phyloP scores from a whole-genome alignment of 2,888 invertebrate genomes.

The Steinernema hermaphroditum region DNA sequence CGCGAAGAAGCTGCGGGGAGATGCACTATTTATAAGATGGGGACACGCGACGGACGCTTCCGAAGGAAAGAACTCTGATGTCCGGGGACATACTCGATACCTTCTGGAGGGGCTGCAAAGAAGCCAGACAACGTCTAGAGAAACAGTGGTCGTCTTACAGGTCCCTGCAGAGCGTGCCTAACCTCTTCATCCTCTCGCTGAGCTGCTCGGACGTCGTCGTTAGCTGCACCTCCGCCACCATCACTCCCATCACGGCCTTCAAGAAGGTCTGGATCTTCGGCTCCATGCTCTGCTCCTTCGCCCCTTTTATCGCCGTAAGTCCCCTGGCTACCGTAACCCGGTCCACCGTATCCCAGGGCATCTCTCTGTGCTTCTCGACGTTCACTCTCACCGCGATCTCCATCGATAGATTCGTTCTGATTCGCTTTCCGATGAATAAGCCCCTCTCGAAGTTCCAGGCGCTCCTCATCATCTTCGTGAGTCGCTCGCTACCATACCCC shows the following conservation, averaged over 20 bases:
- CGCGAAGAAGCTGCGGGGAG: neutral
- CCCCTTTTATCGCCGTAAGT: conserved; percentile 60
- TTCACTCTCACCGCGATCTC: conserved; percentile 64
- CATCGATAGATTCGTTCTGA: conserved; percentile 59
- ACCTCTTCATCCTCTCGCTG: conserved; percentile 62
- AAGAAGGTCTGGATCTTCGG: conserved; percentile 65
- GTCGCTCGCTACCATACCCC: conserved; percentile 37
- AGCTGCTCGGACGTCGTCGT: conserved; percentile 64
- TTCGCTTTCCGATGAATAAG: conserved; percentile 64
- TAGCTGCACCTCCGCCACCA: conserved; percentile 63
- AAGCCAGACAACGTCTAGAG: too few species aligned
- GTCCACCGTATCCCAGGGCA: conserved; percentile 11
- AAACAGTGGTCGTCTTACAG: too few species aligned
- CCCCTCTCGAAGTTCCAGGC: conserved; percentile 60
- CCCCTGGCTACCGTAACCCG: neutral
- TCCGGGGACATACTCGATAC: too few species aligned
- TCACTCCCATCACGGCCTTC: conserved; percentile 65
- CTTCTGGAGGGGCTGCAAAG: too few species aligned
- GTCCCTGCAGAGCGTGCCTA: conserved; percentile 65
- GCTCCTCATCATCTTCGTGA: conserved; percentile 53
- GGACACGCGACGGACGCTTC: too few species aligned
- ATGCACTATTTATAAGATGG: conserved; percentile 10
- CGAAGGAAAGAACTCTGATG: too few species aligned
- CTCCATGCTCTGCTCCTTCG: conserved; percentile 56
- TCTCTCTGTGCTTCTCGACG: conserved; percentile 59